phyloP scores from a whole-genome alignment of 2,888 invertebrate species.

The Lysandra bellargus region DNA sequence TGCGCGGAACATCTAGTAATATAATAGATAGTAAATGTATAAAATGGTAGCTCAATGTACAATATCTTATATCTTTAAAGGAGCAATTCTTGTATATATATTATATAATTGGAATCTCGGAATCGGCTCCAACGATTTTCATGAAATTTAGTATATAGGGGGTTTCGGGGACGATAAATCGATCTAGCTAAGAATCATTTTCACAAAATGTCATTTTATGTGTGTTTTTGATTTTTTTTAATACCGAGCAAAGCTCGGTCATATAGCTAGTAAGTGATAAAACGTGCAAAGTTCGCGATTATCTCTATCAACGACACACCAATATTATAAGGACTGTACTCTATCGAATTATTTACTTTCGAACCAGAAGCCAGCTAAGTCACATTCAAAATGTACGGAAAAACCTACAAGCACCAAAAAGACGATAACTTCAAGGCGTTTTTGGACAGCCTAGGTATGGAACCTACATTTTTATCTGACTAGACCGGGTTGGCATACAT shows the following conservation, averaged over 20 bases:
- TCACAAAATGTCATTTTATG: too few relatives aligned
- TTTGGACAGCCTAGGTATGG: constrained; percentile 49
- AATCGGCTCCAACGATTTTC: too few relatives aligned
- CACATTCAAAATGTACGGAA: constrained; percentile 50
- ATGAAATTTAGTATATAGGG: too few relatives aligned
- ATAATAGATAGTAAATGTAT: neutral
- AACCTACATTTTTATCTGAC: constrained; percentile 20
- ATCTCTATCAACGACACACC: neutral
- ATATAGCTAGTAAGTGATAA: neutral
- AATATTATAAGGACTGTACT: constrained; percentile 26
- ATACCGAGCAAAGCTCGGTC: too few relatives aligned
- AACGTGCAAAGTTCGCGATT: constrained; percentile 24
- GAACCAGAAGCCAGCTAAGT: neutral
- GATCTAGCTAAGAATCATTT: too few relatives aligned
- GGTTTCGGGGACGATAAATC: too few relatives aligned
- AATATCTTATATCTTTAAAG: too few relatives aligned
- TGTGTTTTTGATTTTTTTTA: too few relatives aligned
- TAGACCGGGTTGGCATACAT: neutral
- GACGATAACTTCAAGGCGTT: constrained; percentile 54
- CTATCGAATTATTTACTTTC: constrained; percentile 23
- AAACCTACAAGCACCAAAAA: constrained; percentile 48
- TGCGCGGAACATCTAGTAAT: too few relatives aligned
- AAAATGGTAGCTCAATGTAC: too few relatives aligned
- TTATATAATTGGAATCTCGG: too few relatives aligned
- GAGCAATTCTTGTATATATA: too few relatives aligned